Conservation (phyloP, 2,113 vertebrate genomes). For the Antennarius striatus region DNA sequence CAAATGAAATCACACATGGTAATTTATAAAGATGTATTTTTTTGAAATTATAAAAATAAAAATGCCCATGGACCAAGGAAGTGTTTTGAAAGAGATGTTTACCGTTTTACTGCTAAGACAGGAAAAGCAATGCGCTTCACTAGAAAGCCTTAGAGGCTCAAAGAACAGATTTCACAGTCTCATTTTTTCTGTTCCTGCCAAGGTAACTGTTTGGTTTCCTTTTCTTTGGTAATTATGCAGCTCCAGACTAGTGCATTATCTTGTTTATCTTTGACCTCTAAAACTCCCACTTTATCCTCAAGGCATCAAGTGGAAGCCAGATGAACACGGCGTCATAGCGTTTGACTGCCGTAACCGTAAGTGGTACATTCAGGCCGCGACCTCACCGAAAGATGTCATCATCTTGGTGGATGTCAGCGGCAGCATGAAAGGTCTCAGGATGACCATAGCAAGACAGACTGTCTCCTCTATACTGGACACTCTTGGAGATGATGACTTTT, state of each 20-base stretch:
- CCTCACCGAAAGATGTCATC: conserved; percentile 96
- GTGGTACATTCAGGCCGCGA: conserved; percentile 96
- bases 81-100: too few species aligned
- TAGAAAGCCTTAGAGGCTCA: conserved; percentile 1
- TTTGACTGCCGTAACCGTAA: conserved; percentile 77
- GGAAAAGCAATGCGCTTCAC: conserved; percentile 1
- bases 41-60: too few species aligned
- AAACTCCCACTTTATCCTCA: conserved; percentile 12
- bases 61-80: too few species aligned
- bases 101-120: neutral
- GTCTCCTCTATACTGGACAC: conserved; percentile 98
- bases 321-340: conserved; percentile 75
- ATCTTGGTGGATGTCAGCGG: conserved; percentile 97
- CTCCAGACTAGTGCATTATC: neutral
- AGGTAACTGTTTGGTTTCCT: conserved; percentile 8
- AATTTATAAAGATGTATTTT: too few species aligned
- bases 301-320: conserved; percentile 78
- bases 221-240: neutral
- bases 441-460: conserved; percentile 96
- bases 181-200: neutral
- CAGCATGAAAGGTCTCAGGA: conserved; percentile 97
- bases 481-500: conserved; percentile 97
- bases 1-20: too few species aligned
- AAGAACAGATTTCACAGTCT: conserved; percentile 4
- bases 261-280: neutral